These are phyloP conservation scores for Liodrosophila aerea DNA, from an alignment of 2,888 invertebrate species.

Conservation along the genomic window DNA sequence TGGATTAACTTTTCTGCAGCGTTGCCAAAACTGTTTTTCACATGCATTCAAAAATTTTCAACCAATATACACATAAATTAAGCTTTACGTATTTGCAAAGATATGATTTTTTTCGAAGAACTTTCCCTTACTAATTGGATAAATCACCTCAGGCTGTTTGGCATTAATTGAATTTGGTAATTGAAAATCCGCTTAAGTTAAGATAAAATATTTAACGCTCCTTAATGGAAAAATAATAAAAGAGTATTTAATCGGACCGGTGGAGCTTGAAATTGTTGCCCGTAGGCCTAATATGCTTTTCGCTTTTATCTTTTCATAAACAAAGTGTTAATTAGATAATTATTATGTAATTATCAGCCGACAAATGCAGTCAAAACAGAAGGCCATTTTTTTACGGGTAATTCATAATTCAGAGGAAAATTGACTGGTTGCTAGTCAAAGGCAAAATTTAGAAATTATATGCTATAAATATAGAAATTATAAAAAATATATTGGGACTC, in stretches of 20 bases:
- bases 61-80: background rate
- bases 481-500: no score
- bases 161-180: slow-evolving; percentile 27
- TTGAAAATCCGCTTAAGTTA: slow-evolving; percentile 8
- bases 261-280: slow-evolving; percentile 10
- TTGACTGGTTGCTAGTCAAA: no score
- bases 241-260: slow-evolving; percentile 5
- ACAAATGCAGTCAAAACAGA: slow-evolving; percentile 46
- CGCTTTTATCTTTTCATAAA: slow-evolving; percentile 45
- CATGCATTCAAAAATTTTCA: background rate
- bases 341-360: slow-evolving; percentile 53
- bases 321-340: slow-evolving; percentile 43
- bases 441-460: no score
- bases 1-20: slow-evolving; percentile 29
- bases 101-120: background rate
- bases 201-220: background rate
- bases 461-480: no score
- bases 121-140: slow-evolving; percentile 19
- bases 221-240: slow-evolving; percentile 38
- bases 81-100: background rate
- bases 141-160: slow-evolving; percentile 23
- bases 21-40: slow-evolving; percentile 15
- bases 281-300: slow-evolving; percentile 22
- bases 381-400: no score
- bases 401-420: no score